Conservation (phyloP, 2,888 invertebrate genomes). For the Thumatha senex region DNA sequence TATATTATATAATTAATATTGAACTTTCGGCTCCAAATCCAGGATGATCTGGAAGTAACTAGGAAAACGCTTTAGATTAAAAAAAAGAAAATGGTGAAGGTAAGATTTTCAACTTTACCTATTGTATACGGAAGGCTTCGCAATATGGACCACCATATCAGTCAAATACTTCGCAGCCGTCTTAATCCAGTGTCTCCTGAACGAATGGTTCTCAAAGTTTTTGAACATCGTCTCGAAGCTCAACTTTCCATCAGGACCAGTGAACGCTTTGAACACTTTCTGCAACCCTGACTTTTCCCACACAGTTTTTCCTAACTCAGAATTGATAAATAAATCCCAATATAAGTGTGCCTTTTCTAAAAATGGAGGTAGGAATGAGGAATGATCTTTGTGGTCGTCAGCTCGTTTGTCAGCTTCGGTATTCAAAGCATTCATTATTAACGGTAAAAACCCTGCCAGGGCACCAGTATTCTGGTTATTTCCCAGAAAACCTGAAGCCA, state of each 20-base stretch:
- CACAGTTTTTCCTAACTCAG: constrained; percentile 89
- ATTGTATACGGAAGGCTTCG: constrained; percentile 89
- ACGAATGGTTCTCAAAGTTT: constrained; percentile 91
- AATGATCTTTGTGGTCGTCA: constrained; percentile 87
- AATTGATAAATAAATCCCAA: constrained; percentile 91
- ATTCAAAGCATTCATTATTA: constrained; percentile 86
- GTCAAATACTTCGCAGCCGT: constrained; percentile 89
- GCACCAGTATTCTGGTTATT: constrained; percentile 64
- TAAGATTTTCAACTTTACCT: constrained; percentile 66
- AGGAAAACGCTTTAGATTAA: too few relatives aligned
- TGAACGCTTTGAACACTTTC: constrained; percentile 86
- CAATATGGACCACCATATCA: constrained; percentile 88
- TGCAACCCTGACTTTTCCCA: constrained; percentile 90
- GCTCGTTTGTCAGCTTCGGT: constrained; percentile 85
- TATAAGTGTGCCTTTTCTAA: constrained; percentile 86
- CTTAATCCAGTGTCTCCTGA: constrained; percentile 91
- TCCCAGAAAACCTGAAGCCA: constrained; percentile 82
- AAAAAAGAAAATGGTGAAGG: too few relatives aligned
- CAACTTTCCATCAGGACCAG: constrained; percentile 87
- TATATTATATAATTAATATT: too few relatives aligned
- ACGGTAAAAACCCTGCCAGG: constrained; percentile 82
- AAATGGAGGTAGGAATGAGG: constrained; percentile 87
- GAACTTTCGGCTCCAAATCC: too few relatives aligned
- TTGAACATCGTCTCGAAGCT: constrained; percentile 89
- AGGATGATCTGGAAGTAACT: too few relatives aligned